These are phyloP conservation scores for Haemorhous mexicanus DNA, from an alignment of 2,113 vertebrate genomes.

Conservation along the genomic window DNA sequence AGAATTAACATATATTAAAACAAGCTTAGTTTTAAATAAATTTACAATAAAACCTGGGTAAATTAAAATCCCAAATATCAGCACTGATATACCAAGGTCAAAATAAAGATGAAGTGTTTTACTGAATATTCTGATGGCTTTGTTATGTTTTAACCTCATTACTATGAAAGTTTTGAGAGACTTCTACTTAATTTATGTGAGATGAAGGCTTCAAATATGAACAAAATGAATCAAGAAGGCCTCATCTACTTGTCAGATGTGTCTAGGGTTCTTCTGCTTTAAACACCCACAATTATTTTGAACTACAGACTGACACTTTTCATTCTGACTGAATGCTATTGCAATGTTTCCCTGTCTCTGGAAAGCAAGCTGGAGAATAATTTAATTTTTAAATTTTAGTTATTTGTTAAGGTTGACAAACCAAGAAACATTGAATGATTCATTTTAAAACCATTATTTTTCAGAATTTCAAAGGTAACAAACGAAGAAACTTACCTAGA, in stretches of 20 bases:
- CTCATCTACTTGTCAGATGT: not conserved
- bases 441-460: not conserved
- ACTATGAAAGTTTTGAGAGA: not conserved
- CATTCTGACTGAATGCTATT: not conserved
- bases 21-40: not conserved
- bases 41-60: not conserved
- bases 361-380: not conserved
- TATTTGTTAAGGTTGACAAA: not conserved
- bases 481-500: constrained; percentile 71
- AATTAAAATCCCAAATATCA: not conserved
- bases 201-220: not conserved
- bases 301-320: not conserved
- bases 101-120: not conserved
- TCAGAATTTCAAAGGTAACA: not conserved
- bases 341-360: not conserved
- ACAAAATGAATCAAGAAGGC: not conserved
- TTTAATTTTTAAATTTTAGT: not conserved
- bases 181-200: not conserved
- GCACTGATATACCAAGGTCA: not conserved
- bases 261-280: not conserved
- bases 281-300: not conserved
- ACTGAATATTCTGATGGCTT: not conserved
- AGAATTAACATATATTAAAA: not conserved
- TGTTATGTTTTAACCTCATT: not conserved
- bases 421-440: not conserved